Percentiles rank a stretch among this genome's conserved stretches.
Evolutionary conservation across 1,140 invertebrate genomes (phyloP).

Genomic region (Aplysia californica): DNA sequence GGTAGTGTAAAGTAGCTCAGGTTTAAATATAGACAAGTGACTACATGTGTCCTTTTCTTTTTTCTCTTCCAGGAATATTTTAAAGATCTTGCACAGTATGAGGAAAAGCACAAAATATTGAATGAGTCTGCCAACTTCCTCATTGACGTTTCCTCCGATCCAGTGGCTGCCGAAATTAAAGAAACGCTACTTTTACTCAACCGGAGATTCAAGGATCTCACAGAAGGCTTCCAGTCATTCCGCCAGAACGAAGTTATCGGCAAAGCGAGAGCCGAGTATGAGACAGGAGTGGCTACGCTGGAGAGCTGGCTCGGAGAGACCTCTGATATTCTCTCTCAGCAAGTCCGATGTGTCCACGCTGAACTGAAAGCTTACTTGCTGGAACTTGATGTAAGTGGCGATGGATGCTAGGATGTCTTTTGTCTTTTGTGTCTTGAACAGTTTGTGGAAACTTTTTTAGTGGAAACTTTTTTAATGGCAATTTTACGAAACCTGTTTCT

Average conservation of each 20-base stretch:
- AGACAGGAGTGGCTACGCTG: conserved; percentile 79
- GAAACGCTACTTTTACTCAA: conserved; percentile 80
- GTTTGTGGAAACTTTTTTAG: no score
- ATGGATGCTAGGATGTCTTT: neutral
- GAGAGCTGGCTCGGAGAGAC: conserved; percentile 84
- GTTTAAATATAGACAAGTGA: no score
- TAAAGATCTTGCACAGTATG: conserved; percentile 89
- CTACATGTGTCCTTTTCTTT: no score
- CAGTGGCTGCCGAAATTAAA: conserved; percentile 81
- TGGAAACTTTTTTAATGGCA: no score
- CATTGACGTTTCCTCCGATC: conserved; percentile 86
- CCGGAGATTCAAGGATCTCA: conserved; percentile 79
- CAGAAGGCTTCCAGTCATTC: conserved; percentile 46
- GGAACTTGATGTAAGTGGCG: conserved; percentile 75
- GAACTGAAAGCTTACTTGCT: conserved; percentile 84
- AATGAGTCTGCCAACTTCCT: conserved; percentile 89
- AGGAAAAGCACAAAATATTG: conserved; percentile 85
- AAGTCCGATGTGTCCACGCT: conserved; percentile 76
- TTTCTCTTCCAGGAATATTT: conserved; percentile 70
- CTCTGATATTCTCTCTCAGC: conserved; percentile 69
- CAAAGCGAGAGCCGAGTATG: conserved; percentile 83
- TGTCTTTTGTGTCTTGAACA: neutral
- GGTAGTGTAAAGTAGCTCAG: no score
- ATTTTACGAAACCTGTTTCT: no score
- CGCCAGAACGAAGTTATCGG: conserved; percentile 89